These are phyloP conservation scores for Scotopteryx bipunctaria DNA, from an alignment of 2,888 invertebrate species.

Conservation along the genomic window DNA sequence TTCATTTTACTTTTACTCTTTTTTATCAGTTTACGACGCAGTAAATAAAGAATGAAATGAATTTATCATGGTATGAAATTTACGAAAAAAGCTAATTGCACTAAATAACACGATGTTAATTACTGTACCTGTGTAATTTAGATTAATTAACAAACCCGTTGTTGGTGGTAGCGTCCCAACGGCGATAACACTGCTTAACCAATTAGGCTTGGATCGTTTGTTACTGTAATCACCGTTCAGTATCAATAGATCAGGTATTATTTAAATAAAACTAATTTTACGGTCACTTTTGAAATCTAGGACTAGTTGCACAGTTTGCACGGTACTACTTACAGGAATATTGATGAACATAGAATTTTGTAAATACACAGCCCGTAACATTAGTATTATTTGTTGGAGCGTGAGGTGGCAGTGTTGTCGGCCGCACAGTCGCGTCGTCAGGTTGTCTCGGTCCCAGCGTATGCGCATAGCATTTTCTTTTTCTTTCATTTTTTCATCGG, in stretches of 20 bases:
- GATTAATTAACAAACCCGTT: conserved; percentile 65
- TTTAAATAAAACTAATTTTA: conserved; percentile 59
- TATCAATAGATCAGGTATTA: conserved; percentile 27
- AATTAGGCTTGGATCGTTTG: conserved; percentile 53
- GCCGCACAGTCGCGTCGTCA: conserved; percentile 56
- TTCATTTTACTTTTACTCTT: conserved; percentile 59
- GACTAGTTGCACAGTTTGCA: conserved; percentile 27
- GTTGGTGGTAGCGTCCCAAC: conserved; percentile 68
- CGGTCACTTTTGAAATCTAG: conserved; percentile 39
- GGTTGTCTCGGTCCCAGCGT: conserved; percentile 72
- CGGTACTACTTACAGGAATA: too few species aligned
- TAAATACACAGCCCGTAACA: conserved; percentile 45
- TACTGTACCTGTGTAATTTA: conserved; percentile 59
- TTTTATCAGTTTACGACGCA: conserved; percentile 63
- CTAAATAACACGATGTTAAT: conserved; percentile 71
- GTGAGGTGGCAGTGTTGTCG: conserved; percentile 70
- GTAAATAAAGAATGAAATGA: conserved; percentile 69
- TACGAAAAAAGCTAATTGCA: conserved; percentile 67
- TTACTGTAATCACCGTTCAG: conserved; percentile 29
- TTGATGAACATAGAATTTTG: conserved; percentile 27
- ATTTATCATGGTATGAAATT: conserved; percentile 62
- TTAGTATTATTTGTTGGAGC: conserved; percentile 50
- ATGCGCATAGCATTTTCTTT: conserved; percentile 81
- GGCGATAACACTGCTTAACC: conserved; percentile 80
- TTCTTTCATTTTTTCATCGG: conserved; percentile 81